Base-by-base conservation (phyloP, 1,140 invertebrate species). In the Calosoma granatense region DNA sequence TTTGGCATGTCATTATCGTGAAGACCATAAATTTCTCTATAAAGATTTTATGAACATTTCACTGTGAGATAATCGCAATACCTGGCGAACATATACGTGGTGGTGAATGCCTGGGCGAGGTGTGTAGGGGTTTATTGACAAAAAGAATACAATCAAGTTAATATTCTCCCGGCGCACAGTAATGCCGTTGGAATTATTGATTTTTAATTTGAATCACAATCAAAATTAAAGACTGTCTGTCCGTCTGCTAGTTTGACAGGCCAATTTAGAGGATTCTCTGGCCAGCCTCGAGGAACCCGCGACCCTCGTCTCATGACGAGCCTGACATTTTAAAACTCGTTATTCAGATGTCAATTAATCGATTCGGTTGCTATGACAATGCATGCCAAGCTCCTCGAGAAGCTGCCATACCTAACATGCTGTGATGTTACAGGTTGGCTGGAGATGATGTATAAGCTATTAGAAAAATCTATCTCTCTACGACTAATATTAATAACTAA, bases 311-410 rank as follows among this genome's bases (percentile, higher is more conserved):
- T 60, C 59, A 21, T 20, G 47, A 47, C 17, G 41, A 4, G 41
- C 21, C 21, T 60, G 59, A 60, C 59, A 51, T 60, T 58, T 60
- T 60, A 60, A 60, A 60, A 58, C 53, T 60, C 59, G 59, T 60
- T 60, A 60, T 60, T 60, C 59, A 60, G 54, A 60, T 58, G 59
- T 60, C 59, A 60, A 60, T 60, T 60, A 60, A 60, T 60, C 59
- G 59, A 60, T 60, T 47, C 41, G 41, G 41, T 47, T 47, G 41
- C 41, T 47, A 47, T 47, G 41, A 47, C 41, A 47, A 47, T 47
- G 41, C 41, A n/a, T n/a, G n/a, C n/a, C n/a, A n/a, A n/a, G n/a
- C n/a, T n/a, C n/a, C n/a, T n/a, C n/a, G n/a, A n/a, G n/a, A n/a
- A n/a, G n/a, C n/a, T n/a, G n/a, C n/a, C n/a, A n/a, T n/a, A n/a